phyloP scores from a whole-genome alignment of 2,888 invertebrate genomes.

The Epinotia brunnichana region DNA sequence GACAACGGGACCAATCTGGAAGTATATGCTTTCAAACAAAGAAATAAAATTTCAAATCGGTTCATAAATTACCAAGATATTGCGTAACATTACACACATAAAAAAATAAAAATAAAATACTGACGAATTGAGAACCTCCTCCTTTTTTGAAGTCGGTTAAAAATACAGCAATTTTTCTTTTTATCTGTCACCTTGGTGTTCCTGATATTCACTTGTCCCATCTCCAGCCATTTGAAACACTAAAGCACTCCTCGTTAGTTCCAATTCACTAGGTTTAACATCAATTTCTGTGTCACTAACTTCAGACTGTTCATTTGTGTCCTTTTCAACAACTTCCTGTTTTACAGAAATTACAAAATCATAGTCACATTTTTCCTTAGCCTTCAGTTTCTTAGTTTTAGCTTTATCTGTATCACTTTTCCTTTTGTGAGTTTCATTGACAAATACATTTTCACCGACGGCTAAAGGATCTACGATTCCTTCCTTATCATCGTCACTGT shows the following conservation, averaged over 20 bases:
- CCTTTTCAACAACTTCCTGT: conserved; percentile 2
- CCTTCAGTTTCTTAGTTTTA: neutral
- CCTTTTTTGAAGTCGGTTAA: too few relatives aligned
- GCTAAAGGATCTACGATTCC: neutral
- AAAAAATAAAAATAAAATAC: too few relatives aligned
- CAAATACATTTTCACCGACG: neutral
- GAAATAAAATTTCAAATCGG: too few relatives aligned
- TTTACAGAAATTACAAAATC: conserved; percentile 1
- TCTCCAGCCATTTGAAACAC: neutral
- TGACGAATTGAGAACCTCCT: too few relatives aligned
- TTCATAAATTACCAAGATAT: too few relatives aligned
- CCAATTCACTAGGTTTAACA: neutral
- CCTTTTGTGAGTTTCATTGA: conserved; percentile 6
- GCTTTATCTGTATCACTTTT: neutral
- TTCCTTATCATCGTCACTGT: neutral
- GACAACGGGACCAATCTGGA: too few relatives aligned
- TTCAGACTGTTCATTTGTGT: neutral
- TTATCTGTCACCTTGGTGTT: neutral
- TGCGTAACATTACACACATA: too few relatives aligned
- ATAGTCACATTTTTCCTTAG: neutral
- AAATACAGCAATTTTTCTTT: neutral
- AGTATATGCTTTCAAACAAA: too few relatives aligned
- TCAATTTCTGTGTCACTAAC: neutral
- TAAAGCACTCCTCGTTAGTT: neutral
- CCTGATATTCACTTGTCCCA: neutral